These are phyloP conservation scores for Syrrhaptes paradoxus DNA, from an alignment of 2,113 vertebrate species.

Conservation along the genomic window DNA sequence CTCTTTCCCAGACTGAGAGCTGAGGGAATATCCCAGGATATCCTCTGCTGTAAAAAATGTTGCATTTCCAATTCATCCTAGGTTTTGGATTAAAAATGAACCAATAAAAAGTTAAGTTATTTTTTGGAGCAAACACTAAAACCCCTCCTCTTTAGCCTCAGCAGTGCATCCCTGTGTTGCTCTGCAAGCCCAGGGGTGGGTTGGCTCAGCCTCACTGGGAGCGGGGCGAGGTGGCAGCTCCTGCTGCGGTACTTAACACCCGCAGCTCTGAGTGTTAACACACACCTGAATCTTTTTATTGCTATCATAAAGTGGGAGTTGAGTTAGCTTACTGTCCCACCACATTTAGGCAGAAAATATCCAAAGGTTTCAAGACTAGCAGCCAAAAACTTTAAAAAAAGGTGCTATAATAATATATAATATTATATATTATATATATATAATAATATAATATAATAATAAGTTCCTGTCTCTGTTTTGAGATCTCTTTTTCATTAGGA, in stretches of 20 bases:
- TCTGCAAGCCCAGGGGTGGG: rapidly evolving
- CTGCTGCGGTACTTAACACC: background rate
- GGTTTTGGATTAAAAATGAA: background rate
- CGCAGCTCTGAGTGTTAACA: background rate
- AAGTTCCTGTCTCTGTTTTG: background rate
- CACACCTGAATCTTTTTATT: constrained; percentile 7
- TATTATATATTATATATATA: no score
- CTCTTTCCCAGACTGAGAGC: background rate
- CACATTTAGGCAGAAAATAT: background rate
- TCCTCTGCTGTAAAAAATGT: background rate
- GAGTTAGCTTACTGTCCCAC: background rate
- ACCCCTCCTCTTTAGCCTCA: rapidly evolving
- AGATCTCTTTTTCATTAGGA: background rate
- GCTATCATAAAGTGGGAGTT: background rate
- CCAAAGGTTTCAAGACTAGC: background rate
- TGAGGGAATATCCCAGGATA: background rate
- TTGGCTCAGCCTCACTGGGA: background rate
- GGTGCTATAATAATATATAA: background rate
- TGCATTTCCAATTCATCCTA: background rate
- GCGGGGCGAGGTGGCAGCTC: background rate
- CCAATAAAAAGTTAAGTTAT: background rate
- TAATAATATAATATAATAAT: background rate
- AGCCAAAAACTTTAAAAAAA: background rate
- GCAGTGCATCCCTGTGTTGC: background rate
- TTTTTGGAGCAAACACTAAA: background rate